Conservation (phyloP, 2,113 vertebrate genomes). For the Edolisoma coerulescens region DNA sequence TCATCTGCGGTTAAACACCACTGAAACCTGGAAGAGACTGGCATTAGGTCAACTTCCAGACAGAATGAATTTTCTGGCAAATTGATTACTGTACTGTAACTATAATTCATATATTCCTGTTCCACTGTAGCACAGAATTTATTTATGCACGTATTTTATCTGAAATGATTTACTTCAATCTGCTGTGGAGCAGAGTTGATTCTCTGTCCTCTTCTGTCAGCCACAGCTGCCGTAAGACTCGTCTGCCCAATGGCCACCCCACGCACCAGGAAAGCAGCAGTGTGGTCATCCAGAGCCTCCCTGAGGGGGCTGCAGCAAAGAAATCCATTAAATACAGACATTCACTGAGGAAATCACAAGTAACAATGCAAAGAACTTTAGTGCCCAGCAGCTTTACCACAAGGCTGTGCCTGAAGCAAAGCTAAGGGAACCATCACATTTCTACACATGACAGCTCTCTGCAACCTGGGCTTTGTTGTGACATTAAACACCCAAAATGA, state of each 20-base stretch:
- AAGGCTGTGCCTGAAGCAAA: background rate
- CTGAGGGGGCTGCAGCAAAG: constrained; percentile 68
- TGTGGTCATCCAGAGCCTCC: constrained; percentile 81
- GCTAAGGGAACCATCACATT: background rate
- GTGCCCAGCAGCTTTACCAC: background rate
- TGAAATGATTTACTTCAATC: constrained; percentile 80
- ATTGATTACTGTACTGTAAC: background rate
- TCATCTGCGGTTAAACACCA: background rate
- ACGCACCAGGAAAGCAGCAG: constrained; percentile 81
- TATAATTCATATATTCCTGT: background rate
- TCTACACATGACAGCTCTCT: background rate
- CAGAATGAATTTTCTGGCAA: background rate
- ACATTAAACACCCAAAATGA: background rate
- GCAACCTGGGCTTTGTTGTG: background rate
- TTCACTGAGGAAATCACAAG: background rate
- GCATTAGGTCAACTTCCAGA: background rate
- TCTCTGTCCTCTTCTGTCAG: constrained; percentile 77
- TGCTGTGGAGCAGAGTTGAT: constrained; percentile 84
- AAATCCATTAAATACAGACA: background rate
- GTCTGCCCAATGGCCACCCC: constrained; percentile 87
- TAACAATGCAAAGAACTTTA: background rate
- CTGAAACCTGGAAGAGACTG: background rate
- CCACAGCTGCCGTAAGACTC: constrained; percentile 79
- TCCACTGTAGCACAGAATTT: background rate
- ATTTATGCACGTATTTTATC: background rate